Conservation (phyloP, 2,113 vertebrate genomes). For the Scomber colias region DNA sequence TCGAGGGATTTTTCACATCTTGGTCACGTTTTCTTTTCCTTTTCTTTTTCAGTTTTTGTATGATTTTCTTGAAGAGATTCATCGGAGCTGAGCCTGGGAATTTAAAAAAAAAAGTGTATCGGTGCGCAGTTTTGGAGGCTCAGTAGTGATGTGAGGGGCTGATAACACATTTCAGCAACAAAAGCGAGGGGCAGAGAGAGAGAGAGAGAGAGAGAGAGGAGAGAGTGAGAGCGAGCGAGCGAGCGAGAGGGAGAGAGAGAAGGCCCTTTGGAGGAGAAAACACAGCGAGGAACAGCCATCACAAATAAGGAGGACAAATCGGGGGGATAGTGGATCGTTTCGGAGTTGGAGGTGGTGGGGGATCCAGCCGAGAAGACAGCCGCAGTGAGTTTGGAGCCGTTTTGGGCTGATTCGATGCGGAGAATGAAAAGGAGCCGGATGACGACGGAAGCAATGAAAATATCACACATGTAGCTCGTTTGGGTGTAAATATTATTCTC, state of each 20-base stretch:
- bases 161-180: conserved; percentile 80
- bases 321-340: conserved; percentile 49
- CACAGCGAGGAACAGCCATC: conserved; percentile 74
- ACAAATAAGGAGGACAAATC: conserved; percentile 70
- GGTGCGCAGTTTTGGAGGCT: conserved; percentile 76
- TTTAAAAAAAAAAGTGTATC: conserved; percentile 39
- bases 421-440: conserved; percentile 63
- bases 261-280: conserved; percentile 76
- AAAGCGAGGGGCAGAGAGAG: conserved; percentile 74
- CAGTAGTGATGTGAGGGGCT: conserved; percentile 74
- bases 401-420: conserved; percentile 61
- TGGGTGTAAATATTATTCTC: conserved; percentile 74
- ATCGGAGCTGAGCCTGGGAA: conserved; percentile 30
- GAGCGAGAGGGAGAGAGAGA: conserved; percentile 34
- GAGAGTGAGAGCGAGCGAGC: neutral
- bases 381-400: conserved; percentile 57
- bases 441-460: conserved; percentile 78
- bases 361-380: conserved; percentile 49
- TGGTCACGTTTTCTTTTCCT: conserved; percentile 62
- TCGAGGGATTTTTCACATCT: conserved; percentile 70
- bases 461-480: conserved; percentile 79
- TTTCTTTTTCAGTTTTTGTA: neutral
- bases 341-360: conserved; percentile 33
- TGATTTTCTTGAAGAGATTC: conserved; percentile 23
- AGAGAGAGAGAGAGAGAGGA: conserved; percentile 30